A percentile compares a stretch with the other conserved stretches of the same genome.
phyloP scores from a whole-genome alignment of 30 jellyfish, hydroid and myxozoan genomes.

The Kudoa iwatai region DNA sequence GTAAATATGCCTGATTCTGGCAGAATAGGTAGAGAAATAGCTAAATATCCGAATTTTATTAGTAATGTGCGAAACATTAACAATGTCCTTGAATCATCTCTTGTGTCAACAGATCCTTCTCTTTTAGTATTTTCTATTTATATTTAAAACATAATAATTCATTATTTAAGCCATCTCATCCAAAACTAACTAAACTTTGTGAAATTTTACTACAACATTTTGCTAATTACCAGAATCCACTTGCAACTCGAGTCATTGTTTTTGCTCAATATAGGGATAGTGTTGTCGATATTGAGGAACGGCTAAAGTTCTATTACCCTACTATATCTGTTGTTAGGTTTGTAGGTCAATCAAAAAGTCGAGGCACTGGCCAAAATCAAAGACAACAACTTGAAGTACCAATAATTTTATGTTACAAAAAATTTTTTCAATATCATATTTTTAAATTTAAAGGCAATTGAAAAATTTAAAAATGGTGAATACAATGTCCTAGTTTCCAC shows the following conservation, averaged over 20 bases:
- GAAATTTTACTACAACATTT: slow-evolving; percentile 47
- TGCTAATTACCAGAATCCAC: slow-evolving; percentile 8
- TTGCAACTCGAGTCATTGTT: slow-evolving; percentile 32
- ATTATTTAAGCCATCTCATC: slow-evolving; percentile 17
- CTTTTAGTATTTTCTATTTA: too few species aligned
- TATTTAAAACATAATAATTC: neutral
- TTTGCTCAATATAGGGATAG: slow-evolving; percentile 91
- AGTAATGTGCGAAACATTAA: too few species aligned
- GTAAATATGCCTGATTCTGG: too few species aligned
- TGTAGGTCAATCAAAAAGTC: slow-evolving; percentile 41
- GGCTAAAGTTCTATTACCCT: slow-evolving; percentile 25
- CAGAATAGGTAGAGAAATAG: too few species aligned
- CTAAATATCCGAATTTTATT: too few species aligned
- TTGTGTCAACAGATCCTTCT: too few species aligned
- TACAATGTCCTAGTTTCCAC: slow-evolving; percentile 80
- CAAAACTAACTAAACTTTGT: slow-evolving; percentile 39
- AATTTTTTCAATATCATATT: too few species aligned
- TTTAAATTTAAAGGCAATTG: slow-evolving; percentile 34
- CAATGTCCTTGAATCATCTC: too few species aligned
- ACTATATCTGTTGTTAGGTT: slow-evolving; percentile 48
- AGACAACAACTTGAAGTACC: slow-evolving; percentile 69
- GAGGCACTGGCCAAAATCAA: slow-evolving; percentile 21
- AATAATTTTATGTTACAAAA: neutral
- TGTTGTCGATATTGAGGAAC: slow-evolving; percentile 67
- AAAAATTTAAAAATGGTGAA: slow-evolving; percentile 39